Evolutionary conservation across 2,797 vertebrate genomes (phyloP).

Genomic region (Parauchenoglanis punctatus): DNA sequence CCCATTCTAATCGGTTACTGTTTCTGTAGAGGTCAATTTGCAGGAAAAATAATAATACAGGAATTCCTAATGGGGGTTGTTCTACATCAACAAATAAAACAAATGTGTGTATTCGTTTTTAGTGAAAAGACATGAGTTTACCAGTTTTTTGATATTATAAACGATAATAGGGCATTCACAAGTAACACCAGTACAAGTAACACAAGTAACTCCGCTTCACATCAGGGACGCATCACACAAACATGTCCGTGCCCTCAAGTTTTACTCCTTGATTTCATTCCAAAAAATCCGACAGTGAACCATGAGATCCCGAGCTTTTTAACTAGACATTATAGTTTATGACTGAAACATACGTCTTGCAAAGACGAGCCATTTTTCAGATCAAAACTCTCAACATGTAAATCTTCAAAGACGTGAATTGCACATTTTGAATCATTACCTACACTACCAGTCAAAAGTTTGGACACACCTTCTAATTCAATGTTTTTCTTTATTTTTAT

Average conservation of each 20-base stretch:
- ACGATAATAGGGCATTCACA: neutral
- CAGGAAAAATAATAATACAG: neutral
- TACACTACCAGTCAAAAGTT: neutral
- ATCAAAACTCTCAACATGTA: neutral
- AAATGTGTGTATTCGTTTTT: neutral
- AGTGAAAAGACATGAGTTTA: neutral
- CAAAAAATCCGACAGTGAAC: neutral
- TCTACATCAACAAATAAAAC: neutral
- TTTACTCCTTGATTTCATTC: neutral
- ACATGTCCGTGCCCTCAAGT: neutral
- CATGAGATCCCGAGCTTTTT: neutral
- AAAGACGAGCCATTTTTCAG: neutral
- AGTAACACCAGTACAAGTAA: too few relatives aligned
- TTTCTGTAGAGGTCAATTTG: neutral
- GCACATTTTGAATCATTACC: neutral
- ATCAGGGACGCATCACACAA: neutral
- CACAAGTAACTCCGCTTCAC: neutral
- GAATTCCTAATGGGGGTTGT: too few relatives aligned
- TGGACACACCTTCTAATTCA: neutral
- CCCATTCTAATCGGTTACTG: neutral
- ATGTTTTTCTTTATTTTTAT: too few relatives aligned
- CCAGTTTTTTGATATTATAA: too few relatives aligned
- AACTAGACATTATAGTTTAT: neutral
- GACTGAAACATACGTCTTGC: neutral
- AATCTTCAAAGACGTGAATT: neutral